phyloP scores from a whole-genome alignment of 2,888 invertebrate species.

The Drosophila putrida region DNA sequence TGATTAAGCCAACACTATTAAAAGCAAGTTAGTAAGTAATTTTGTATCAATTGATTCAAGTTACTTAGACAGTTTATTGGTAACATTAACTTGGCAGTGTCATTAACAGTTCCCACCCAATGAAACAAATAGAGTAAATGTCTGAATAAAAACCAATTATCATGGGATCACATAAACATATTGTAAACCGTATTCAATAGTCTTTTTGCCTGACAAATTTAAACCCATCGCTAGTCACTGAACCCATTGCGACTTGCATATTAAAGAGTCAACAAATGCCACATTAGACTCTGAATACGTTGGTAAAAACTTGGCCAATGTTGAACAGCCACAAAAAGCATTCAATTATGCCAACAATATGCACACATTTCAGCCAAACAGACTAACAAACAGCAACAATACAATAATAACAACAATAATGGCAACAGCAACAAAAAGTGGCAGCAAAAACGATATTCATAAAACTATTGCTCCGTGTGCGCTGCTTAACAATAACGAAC shows the following conservation, averaged over 20 bases:
- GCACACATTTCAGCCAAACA: constrained; percentile 71
- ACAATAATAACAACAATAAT: constrained; percentile 16
- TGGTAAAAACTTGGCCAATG: constrained; percentile 42
- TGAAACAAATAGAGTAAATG: neutral
- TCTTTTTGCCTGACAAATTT: constrained; percentile 30
- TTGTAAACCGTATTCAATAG: neutral
- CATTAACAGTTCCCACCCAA: neutral
- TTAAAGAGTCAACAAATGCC: constrained; percentile 70
- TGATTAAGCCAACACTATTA: no score
- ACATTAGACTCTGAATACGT: constrained; percentile 53
- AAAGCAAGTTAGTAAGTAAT: no score
- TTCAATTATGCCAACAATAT: constrained; percentile 78
- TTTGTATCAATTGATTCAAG: no score
- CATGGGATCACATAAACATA: no score
- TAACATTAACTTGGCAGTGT: neutral
- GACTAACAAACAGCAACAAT: constrained; percentile 29
- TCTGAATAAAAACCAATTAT: neutral
- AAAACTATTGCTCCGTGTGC: constrained; percentile 63
- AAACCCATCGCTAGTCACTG: constrained; percentile 53
- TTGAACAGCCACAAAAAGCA: constrained; percentile 61
- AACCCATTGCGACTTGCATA: constrained; percentile 48
- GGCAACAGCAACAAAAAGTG: constrained; percentile 16
- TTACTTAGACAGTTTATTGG: no score
- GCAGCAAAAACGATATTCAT: constrained; percentile 57
- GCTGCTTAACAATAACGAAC: constrained; percentile 51